A percentile compares a stretch with the other conserved stretches of the same genome.
Evolutionary conservation across 2,797 vertebrate genomes (phyloP).

Genomic region (Enteromius radiatus): DNA sequence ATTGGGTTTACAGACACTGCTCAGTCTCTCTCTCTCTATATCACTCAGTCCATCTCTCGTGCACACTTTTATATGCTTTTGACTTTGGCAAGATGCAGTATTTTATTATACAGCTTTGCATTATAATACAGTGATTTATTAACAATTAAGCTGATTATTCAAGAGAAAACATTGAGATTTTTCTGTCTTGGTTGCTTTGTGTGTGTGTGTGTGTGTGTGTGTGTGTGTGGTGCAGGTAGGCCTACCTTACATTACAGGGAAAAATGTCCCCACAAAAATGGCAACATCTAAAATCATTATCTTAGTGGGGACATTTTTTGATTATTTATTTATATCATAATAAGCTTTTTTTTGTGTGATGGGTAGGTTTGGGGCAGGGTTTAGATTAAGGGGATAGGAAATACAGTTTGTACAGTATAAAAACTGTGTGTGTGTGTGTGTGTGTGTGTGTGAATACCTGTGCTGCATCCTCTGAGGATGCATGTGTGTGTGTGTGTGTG

Average conservation of each 20-base stretch:
- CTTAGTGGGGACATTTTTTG: background rate
- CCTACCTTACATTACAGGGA: background rate
- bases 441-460: constrained; percentile 34
- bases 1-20: constrained; percentile 72
- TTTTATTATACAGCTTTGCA: background rate
- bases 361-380: background rate
- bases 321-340: background rate
- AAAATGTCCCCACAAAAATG: background rate
- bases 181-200: constrained; percentile 15
- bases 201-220: background rate
- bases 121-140: background rate
- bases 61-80: background rate
- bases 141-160: background rate
- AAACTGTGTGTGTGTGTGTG: background rate
- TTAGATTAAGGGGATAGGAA: background rate
- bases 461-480: constrained; percentile 12
- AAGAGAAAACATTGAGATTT: background rate
- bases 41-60: constrained; percentile 46
- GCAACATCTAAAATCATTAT: background rate
- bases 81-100: background rate
- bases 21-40: constrained; percentile 25
- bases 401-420: background rate
- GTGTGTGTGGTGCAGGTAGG: background rate
- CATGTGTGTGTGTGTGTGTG: constrained; percentile 31
- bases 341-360: background rate